A percentile compares a stretch with the other conserved stretches of the same genome.
phyloP scores from a whole-genome alignment of 2,797 vertebrate genomes.

The Anabas testudineus region DNA sequence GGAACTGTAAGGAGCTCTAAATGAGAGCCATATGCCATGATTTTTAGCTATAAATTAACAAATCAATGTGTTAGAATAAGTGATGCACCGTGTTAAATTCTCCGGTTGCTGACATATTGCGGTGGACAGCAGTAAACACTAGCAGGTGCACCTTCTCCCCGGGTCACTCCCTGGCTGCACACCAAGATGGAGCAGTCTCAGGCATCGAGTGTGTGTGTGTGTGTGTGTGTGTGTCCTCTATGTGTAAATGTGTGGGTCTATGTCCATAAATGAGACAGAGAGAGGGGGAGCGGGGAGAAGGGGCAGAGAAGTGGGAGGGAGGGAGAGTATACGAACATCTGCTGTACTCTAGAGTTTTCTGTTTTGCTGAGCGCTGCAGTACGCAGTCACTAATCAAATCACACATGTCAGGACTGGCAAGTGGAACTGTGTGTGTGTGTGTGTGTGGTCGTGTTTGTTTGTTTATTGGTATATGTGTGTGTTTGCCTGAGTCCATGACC shows the following conservation, averaged over 20 bases:
- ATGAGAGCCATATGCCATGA: slow-evolving; percentile 34
- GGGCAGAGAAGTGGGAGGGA: slow-evolving; percentile 52
- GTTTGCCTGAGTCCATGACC: slow-evolving; percentile 40
- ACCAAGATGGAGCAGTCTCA: slow-evolving; percentile 59
- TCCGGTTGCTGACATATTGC: slow-evolving; percentile 70
- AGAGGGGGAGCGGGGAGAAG: slow-evolving; percentile 18
- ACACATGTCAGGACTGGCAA: slow-evolving; percentile 80
- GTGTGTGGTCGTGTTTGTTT: slow-evolving; percentile 36
- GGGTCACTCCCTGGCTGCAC: slow-evolving; percentile 73
- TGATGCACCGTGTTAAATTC: slow-evolving; percentile 39
- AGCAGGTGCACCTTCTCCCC: slow-evolving; percentile 76
- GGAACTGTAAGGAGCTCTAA: slow-evolving; percentile 25
- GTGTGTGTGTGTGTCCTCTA: slow-evolving; percentile 30
- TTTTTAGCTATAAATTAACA: slow-evolving; percentile 53
- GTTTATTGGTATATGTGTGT: slow-evolving; percentile 3
- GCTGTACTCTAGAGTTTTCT: slow-evolving; percentile 80
- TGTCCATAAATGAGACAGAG: slow-evolving; percentile 66
- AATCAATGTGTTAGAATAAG: slow-evolving; percentile 54
- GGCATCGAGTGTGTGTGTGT: slow-evolving; percentile 34
- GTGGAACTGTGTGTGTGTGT: slow-evolving; percentile 63
- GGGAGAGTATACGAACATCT: slow-evolving; percentile 70
- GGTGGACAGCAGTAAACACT: slow-evolving; percentile 69
- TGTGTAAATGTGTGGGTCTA: slow-evolving; percentile 43
- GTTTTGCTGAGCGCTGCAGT: slow-evolving; percentile 83
- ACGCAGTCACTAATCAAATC: slow-evolving; percentile 83